A percentile compares a stretch with the other conserved stretches of the same genome.
phyloP scores from a whole-genome alignment of 2,113 vertebrate genomes.

The Oncorhynchus gorbuscha region DNA sequence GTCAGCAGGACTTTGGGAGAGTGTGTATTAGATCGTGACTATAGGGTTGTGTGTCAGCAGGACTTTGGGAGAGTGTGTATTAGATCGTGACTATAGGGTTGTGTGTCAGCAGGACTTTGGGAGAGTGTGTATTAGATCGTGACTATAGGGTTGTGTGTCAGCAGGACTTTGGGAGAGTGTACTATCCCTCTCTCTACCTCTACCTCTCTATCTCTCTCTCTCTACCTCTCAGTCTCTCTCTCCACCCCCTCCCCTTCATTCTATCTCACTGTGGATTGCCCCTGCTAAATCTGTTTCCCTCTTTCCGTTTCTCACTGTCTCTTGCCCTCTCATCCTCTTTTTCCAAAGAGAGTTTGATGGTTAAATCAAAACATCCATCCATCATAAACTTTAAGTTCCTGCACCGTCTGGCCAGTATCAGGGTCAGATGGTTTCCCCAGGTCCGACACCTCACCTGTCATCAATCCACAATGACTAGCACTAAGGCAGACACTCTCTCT shows the following conservation, averaged over 20 bases:
- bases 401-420: too few species aligned
- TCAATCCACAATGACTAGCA: not conserved
- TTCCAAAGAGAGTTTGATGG: too few species aligned
- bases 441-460: too few species aligned
- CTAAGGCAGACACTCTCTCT: not conserved
- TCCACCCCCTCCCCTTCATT: too few species aligned
- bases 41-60: not conserved
- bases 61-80: not conserved
- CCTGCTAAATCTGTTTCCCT: too few species aligned
- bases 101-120: not conserved
- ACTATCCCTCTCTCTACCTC: too few species aligned
- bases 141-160: not conserved
- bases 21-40: not conserved
- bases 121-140: not conserved
- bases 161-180: not conserved
- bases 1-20: not conserved
- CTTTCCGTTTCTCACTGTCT: not conserved
- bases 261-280: too few species aligned
- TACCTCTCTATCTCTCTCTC: too few species aligned
- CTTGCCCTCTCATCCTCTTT: not conserved
- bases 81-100: not conserved
- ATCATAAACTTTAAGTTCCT: too few species aligned
- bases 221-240: too few species aligned
- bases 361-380: too few species aligned
- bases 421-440: too few species aligned